A percentile compares a stretch with the other conserved stretches of the same genome.
Conservation (phyloP, 1,140 invertebrate species). For the Chlorops oryzae region DNA sequence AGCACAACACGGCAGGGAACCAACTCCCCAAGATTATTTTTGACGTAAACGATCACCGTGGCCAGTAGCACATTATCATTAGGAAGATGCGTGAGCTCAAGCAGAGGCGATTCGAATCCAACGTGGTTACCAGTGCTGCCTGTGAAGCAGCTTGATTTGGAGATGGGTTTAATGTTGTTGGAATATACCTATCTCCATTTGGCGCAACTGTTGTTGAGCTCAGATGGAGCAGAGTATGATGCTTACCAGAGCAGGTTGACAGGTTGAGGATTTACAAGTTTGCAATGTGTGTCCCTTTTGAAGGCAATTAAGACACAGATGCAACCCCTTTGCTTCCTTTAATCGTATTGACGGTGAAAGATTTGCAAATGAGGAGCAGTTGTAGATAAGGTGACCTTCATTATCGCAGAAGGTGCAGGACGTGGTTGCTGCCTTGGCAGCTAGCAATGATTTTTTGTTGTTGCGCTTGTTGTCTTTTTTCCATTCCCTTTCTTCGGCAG, state of each 20-base stretch:
- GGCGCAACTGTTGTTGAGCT: too few relatives aligned
- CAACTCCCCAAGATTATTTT: constrained; percentile 2
- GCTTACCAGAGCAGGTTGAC: not conserved
- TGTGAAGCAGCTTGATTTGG: not conserved
- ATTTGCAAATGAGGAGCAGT: constrained; percentile 1
- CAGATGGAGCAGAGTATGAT: constrained; percentile 10
- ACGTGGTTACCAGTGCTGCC: not conserved
- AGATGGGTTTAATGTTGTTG: too few relatives aligned
- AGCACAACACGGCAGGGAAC: constrained; percentile 6
- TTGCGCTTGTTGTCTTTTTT: too few relatives aligned
- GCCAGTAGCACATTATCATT: constrained; percentile 11
- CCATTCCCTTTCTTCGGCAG: not conserved
- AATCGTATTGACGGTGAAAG: not conserved
- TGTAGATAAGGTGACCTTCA: constrained; percentile 4
- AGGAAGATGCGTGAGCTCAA: too few relatives aligned
- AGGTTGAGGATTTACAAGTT: not conserved
- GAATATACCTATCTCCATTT: too few relatives aligned
- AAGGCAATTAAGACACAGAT: constrained; percentile 7
- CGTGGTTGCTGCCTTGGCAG: not conserved
- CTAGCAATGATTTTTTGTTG: not conserved
- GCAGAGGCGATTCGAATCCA: too few relatives aligned
- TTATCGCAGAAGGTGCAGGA: constrained; percentile 5
- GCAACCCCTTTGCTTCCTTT: constrained; percentile 2
- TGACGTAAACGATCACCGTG: constrained; percentile 6
- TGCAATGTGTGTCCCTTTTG: constrained; percentile 2